A percentile compares a stretch with the other conserved stretches of the same genome.
These are phyloP conservation scores for Platynereis dumerilii DNA, from an alignment of 2,888 invertebrate species.

Conservation along the genomic window DNA sequence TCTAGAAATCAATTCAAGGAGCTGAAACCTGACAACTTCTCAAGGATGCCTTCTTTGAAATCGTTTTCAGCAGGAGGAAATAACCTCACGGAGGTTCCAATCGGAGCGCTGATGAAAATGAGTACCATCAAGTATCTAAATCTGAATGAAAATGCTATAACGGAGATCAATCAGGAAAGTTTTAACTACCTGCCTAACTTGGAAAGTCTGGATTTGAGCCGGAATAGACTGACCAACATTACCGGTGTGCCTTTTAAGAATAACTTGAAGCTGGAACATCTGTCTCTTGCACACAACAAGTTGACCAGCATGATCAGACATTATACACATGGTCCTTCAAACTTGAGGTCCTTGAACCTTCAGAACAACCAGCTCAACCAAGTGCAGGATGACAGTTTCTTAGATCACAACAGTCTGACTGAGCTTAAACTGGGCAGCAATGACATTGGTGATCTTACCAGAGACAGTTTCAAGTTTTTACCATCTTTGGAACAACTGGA, in stretches of 20 bases:
- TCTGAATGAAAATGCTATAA: not conserved
- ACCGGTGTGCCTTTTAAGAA: not conserved
- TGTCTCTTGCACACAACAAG: slow-evolving; percentile 4
- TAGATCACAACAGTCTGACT: not conserved
- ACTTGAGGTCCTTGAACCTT: not conserved
- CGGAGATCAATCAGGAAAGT: not conserved
- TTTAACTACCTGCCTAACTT: not conserved
- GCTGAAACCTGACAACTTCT: not conserved
- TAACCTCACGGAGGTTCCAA: not conserved
- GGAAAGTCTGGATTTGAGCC: not conserved
- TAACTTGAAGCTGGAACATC: not conserved
- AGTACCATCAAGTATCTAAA: not conserved
- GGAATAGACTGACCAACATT: not conserved
- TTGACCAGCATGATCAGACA: not conserved
- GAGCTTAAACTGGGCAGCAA: not conserved
- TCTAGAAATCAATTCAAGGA: not conserved
- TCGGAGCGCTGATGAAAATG: not conserved
- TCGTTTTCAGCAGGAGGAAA: not conserved
- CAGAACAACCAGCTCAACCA: not conserved
- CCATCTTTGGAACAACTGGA: not conserved
- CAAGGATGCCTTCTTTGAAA: not conserved
- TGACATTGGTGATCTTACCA: not conserved
- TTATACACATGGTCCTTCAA: not conserved
- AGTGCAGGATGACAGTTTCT: not conserved
- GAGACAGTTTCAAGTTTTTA: slow-evolving; percentile 7